These are phyloP conservation scores for Epizoanthus fatuus DNA, from an alignment of 92 coral and sea anemone species.

Conservation along the genomic window DNA sequence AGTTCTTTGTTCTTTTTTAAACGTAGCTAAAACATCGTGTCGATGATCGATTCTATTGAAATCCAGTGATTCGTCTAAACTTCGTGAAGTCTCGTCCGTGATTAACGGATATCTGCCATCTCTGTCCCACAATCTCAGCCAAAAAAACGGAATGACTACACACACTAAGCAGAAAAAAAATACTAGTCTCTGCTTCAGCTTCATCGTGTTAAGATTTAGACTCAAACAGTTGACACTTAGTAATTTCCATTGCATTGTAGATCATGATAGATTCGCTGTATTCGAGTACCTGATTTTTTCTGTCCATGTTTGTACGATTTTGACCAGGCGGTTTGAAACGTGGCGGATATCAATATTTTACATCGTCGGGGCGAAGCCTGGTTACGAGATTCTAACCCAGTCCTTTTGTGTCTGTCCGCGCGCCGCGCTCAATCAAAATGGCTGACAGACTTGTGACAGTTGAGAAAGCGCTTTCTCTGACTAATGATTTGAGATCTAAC, in stretches of 20 bases:
- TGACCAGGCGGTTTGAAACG: constrained; percentile 80
- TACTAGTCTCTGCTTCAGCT: constrained; percentile 86
- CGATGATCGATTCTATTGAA: constrained; percentile 80
- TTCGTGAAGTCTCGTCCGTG: constrained; percentile 49
- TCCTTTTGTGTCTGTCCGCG: not conserved
- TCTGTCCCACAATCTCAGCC: constrained; percentile 69
- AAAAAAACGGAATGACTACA: constrained; percentile 76
- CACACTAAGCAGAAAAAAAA: constrained; percentile 64
- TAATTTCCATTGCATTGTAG: constrained; percentile 38
- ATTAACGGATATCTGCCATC: constrained; percentile 59
- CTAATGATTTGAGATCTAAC: constrained; percentile 71
- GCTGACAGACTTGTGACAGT: constrained; percentile 79
- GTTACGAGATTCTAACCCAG: constrained; percentile 30
- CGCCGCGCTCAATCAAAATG: constrained; percentile 49
- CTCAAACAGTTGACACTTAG: constrained; percentile 35
- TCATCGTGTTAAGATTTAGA: constrained; percentile 79
- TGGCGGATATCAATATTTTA: constrained; percentile 67
- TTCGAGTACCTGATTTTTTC: constrained; percentile 7
- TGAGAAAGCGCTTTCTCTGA: constrained; percentile 68
- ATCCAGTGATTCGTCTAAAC: constrained; percentile 62
- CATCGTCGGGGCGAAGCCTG: constrained; percentile 44
- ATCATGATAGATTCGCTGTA: not conserved
- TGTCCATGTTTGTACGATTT: constrained; percentile 58
- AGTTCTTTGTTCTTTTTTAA: constrained; percentile 3
- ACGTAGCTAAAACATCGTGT: constrained; percentile 24